These are phyloP conservation scores for Aleiodes testaceus DNA, from an alignment of 2,888 invertebrate genomes.

Conservation along the genomic window DNA sequence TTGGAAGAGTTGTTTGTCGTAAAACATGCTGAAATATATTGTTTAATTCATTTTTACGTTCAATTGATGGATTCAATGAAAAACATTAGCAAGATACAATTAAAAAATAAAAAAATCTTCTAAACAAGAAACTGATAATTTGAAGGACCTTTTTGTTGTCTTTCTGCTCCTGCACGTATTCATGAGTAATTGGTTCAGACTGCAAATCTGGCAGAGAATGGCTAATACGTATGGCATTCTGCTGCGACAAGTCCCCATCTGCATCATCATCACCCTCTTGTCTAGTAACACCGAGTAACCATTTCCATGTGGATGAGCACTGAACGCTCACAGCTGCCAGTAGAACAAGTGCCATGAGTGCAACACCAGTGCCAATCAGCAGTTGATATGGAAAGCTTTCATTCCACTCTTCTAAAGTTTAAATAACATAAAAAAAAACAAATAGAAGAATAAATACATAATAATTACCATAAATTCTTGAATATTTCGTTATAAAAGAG, in stretches of 20 bases:
- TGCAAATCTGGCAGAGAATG: constrained; percentile 85
- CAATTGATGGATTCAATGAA: neutral
- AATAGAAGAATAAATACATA: neutral
- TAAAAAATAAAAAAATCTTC: neutral
- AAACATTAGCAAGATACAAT: too few relatives aligned
- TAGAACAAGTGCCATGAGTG: constrained; percentile 80
- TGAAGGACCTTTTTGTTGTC: constrained; percentile 79
- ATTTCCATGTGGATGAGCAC: constrained; percentile 83
- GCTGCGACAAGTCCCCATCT: constrained; percentile 77
- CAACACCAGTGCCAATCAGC: constrained; percentile 76
- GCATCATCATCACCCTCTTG: constrained; percentile 66
- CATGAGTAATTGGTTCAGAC: constrained; percentile 80
- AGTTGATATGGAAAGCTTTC: constrained; percentile 75
- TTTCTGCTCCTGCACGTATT: constrained; percentile 83
- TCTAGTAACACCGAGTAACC: constrained; percentile 76
- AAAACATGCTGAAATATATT: constrained; percentile 76
- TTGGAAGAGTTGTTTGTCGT: constrained; percentile 87
- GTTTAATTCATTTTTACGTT: neutral
- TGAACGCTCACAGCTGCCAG: constrained; percentile 83
- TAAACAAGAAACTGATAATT: neutral
- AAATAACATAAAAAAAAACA: constrained; percentile 2
- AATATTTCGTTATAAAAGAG: too few relatives aligned
- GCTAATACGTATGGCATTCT: constrained; percentile 83
- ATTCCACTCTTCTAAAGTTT: constrained; percentile 64
- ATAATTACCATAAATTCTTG: neutral